Conservation (phyloP, 2,797 vertebrate genomes). For the Thalassophryne amazonica region DNA sequence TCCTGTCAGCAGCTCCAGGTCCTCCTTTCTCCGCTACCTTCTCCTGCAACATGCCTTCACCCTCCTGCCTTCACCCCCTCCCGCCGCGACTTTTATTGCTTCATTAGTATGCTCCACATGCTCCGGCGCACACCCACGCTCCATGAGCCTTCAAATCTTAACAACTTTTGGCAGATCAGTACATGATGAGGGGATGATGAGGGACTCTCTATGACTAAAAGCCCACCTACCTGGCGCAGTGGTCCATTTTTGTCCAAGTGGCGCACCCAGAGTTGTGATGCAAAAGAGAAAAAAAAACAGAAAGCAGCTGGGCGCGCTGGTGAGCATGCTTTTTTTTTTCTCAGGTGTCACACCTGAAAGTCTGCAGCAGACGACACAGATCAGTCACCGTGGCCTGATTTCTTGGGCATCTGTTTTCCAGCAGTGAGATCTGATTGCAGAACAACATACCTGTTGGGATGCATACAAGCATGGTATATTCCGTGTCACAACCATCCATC, state of each 20-base stretch:
- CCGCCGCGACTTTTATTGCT: slow-evolving; percentile 93
- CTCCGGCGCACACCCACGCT: slow-evolving; percentile 74
- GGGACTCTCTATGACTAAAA: slow-evolving; percentile 52
- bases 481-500: slow-evolving; percentile 59
- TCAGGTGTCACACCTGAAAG: slow-evolving; percentile 1
- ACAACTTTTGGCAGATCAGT: slow-evolving; percentile 71
- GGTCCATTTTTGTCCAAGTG: slow-evolving; percentile 33
- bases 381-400: slow-evolving; percentile 19
- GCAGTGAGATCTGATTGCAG: slow-evolving; percentile 11
- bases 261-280: slow-evolving; percentile 10
- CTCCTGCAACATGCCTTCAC: slow-evolving; percentile 38
- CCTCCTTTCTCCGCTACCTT: slow-evolving; percentile 35
- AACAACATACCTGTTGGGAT: slow-evolving; percentile 48
- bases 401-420: slow-evolving; percentile 14
- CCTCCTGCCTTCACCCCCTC: slow-evolving; percentile 66
- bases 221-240: slow-evolving; percentile 48
- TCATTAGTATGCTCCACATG: slow-evolving; percentile 94
- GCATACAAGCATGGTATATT: slow-evolving; percentile 36
- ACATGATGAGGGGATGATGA: slow-evolving; percentile 58
- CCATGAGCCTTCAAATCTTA: slow-evolving; percentile 60
- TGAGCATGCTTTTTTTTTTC: slow-evolving; percentile 13
- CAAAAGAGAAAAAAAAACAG: slow-evolving; percentile 9
- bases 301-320: slow-evolving; percentile 15
- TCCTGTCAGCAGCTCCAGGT: slow-evolving; percentile 71
- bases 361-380: slow-evolving; percentile 5